Percentiles rank a stretch among this genome's conserved stretches.
Conservation (phyloP, 2,113 vertebrate genomes). For the Hydrolagus affinis region DNA sequence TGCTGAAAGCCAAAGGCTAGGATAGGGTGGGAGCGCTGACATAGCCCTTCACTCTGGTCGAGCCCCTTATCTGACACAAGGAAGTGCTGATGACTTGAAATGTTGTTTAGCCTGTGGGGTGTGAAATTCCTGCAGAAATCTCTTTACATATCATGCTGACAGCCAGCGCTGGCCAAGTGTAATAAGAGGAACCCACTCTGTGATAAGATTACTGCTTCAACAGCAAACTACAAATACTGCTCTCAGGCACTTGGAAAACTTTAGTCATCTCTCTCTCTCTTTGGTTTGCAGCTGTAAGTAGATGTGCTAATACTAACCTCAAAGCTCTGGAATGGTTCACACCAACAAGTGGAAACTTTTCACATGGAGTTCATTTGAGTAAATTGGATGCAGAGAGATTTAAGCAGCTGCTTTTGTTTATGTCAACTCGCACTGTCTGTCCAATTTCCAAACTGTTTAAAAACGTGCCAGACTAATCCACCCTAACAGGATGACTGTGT, state of each 20-base stretch:
- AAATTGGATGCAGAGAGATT: neutral
- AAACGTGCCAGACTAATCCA: neutral
- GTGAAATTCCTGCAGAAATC: slow-evolving; percentile 3
- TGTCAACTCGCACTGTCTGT: neutral
- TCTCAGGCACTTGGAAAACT: slow-evolving; percentile 7
- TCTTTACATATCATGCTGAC: neutral
- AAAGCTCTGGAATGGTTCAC: neutral
- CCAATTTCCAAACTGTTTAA: neutral
- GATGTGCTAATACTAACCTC: slow-evolving; percentile 1
- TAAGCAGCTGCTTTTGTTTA: slow-evolving; percentile 20
- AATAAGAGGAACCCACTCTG: neutral
- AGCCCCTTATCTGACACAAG: neutral
- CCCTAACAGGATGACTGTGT: neutral
- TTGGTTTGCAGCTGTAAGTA: neutral
- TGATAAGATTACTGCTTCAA: slow-evolving; percentile 25
- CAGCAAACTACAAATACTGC: slow-evolving; percentile 8
- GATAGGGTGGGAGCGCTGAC: no score
- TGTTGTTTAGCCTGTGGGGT: neutral
- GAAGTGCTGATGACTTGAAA: neutral
- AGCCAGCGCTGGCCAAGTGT: neutral
- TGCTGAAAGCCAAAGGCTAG: no score
- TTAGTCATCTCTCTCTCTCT: neutral
- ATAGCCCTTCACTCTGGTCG: no score
- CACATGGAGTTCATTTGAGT: neutral
- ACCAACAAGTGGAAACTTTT: slow-evolving; percentile 17